phyloP scores from a whole-genome alignment of 2,113 vertebrate genomes.

The Cinclus mexicanus region DNA sequence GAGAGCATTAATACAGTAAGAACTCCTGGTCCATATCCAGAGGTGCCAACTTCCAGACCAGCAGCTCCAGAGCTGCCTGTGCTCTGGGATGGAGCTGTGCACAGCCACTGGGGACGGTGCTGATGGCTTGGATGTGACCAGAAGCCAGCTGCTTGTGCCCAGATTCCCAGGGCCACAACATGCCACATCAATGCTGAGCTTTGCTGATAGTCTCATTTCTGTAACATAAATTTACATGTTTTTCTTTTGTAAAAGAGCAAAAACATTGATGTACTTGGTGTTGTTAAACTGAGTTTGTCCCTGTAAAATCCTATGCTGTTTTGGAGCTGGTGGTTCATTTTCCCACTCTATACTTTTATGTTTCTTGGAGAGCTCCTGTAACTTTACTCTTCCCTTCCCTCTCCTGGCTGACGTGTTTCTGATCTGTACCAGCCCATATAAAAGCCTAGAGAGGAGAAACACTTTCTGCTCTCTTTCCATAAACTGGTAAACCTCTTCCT shows the following conservation, averaged over 20 bases:
- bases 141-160: neutral
- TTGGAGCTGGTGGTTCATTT: neutral
- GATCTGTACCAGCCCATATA: neutral
- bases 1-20: neutral
- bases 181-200: neutral
- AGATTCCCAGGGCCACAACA: neutral
- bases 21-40: neutral
- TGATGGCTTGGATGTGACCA: neutral
- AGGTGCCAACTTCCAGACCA: neutral
- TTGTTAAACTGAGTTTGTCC: neutral
- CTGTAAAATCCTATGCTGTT: neutral
- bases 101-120: neutral
- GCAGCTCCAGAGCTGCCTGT: neutral
- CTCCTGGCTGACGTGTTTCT: neutral
- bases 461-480: neutral
- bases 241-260: neutral
- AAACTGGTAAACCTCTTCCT: conserved; percentile 39
- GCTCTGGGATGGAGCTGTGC: neutral
- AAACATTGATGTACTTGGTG: neutral
- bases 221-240: neutral
- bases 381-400: neutral
- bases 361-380: neutral
- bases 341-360: fast-evolving
- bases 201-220: neutral
- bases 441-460: conserved; percentile 24